Evolutionary conservation across 2,888 invertebrate genomes (phyloP), one percentile per base, ranked within the genome.

Genomic region (Catocala fraxini): DNA sequence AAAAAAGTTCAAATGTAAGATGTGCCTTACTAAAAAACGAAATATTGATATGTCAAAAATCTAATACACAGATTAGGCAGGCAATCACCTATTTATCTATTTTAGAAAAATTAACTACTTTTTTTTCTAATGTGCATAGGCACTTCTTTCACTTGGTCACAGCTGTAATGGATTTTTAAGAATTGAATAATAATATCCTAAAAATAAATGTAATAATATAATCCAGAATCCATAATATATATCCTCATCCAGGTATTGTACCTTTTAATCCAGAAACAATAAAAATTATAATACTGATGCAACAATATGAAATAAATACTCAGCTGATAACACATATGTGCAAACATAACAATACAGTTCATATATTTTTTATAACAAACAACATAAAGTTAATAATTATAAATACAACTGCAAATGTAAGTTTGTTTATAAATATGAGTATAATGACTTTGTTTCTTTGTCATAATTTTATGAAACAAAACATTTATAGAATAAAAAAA

Each of bases 371-470:
- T 57, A 68, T 59, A 63, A 77, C 76, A 81, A 83, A 63, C 43
- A 71, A 60, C 59, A 57, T 57, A 33, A 70, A 69, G 68, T 51
- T 51, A 65, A 59, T 57, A 34, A 5, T 52, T 60, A 61, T 61
- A 25, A 47, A 15, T 59, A 15, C 59, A 64, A 65, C 71, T 66
- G 71, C 54, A 76, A 71, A 73, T 69, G 11, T 75, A 82, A 75
- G 60, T 76, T 85, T 69, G 77, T 76, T 58, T 51, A 55, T 47
- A 11, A 61, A 58, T 60, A 59, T 33, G 42, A 63, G 83, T 80
- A 77, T 78, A 82, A 79, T 79, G 78, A 80, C 84, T 76, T 75
- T 56, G 63, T 73, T 75, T 67, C 74, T 78, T 80, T 80, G 79
- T 81, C 68, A 48, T 60, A 33, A 55, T 57, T 63, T 62, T 49